phyloP scores from a whole-genome alignment of 2,113 vertebrate genomes.

The Nothobranchius furzeri region DNA sequence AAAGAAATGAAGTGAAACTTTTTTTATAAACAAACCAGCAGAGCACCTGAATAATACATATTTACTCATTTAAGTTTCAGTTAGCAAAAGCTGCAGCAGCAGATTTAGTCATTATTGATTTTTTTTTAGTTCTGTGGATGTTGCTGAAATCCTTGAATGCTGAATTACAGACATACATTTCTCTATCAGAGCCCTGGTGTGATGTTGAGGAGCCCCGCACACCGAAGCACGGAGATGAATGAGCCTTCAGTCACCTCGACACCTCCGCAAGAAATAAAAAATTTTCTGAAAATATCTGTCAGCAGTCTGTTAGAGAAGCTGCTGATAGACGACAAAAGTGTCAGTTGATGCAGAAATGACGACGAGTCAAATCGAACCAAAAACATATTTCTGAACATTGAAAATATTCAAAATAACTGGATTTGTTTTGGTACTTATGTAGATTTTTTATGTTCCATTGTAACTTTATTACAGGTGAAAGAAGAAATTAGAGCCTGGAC shows the following conservation, averaged over 20 bases:
- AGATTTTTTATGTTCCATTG: not conserved
- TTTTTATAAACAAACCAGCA: too few relatives aligned
- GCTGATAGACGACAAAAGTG: constrained; percentile 32
- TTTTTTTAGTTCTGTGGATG: not conserved
- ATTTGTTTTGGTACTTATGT: not conserved
- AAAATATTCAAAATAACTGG: not conserved
- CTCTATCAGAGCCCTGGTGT: not conserved
- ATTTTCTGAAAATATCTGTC: not conserved
- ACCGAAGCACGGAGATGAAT: not conserved
- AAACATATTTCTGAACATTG: not conserved
- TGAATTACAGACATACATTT: not conserved
- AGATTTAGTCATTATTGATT: not conserved
- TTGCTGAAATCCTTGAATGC: not conserved
- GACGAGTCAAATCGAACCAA: constrained; percentile 34
- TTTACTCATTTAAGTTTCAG: too few relatives aligned
- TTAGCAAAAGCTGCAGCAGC: too few relatives aligned
- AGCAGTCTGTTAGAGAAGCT: constrained; percentile 14
- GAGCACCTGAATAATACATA: too few relatives aligned
- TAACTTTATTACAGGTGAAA: not conserved
- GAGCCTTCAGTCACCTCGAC: constrained; percentile 18
- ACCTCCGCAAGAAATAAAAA: not conserved
- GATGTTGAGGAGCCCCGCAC: not conserved
- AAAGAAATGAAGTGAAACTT: too few relatives aligned
- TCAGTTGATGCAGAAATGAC: constrained; percentile 34
- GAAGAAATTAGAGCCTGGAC: not conserved